Evolutionary conservation across 2,888 invertebrate species (phyloP).

Genomic region (Danaus chrysippus): DNA sequence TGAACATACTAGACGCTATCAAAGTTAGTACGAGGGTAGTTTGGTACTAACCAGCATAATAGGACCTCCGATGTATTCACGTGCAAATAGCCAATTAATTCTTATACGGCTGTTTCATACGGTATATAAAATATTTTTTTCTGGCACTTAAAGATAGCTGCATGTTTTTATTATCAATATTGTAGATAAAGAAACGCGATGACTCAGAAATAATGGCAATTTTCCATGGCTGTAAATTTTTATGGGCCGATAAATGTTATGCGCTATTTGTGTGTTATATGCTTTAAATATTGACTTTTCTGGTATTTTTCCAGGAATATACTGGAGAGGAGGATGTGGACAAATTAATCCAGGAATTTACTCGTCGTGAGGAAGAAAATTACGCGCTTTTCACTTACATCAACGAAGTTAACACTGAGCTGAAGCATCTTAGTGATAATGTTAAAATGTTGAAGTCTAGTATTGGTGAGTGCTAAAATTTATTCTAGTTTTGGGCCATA

Average conservation of each 20-base stretch:
- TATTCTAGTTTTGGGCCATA: background rate
- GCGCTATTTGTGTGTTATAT: background rate
- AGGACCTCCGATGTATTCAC: no score
- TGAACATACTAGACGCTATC: conserved; percentile 86
- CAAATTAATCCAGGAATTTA: conserved; percentile 85
- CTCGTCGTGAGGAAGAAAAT: conserved; percentile 93
- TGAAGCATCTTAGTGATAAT: conserved; percentile 85
- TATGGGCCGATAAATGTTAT: no score
- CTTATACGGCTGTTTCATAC: no score
- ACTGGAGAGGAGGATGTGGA: conserved; percentile 82
- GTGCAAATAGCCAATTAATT: no score
- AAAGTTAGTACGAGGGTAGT: conserved; percentile 61
- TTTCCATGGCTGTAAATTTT: no score
- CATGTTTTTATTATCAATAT: no score
- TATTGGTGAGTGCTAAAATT: conserved; percentile 72
- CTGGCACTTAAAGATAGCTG: background rate
- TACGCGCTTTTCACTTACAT: conserved; percentile 95
- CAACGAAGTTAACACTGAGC: conserved; percentile 91
- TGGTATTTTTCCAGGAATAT: conserved; percentile 61
- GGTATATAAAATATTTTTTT: background rate
- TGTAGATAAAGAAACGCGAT: no score
- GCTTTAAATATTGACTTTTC: background rate
- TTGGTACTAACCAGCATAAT: no score
- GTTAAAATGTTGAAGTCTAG: conserved; percentile 81
- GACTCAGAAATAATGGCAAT: no score